Conservation (phyloP, 2,113 vertebrate genomes). For the Seriola dumerili region DNA sequence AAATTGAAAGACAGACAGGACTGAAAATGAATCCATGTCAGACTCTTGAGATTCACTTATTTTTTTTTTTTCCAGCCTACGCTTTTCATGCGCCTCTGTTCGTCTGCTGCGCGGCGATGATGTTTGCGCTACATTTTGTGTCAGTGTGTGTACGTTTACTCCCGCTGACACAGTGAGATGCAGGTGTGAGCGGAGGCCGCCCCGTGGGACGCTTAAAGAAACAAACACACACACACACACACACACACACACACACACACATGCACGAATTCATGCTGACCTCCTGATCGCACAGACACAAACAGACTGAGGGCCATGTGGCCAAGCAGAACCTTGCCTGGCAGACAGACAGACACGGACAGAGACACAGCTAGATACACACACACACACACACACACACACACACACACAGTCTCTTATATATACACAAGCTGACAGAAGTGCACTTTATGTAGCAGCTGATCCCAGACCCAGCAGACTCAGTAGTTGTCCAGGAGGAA, state of each 20-base stretch:
- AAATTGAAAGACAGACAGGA: conserved; percentile 39
- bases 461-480: conserved; percentile 27
- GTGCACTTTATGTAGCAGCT: conserved; percentile 20
- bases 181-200: conserved; percentile 41
- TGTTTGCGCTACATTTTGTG: conserved; percentile 19
- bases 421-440: conserved; percentile 38
- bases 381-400: conserved; percentile 1
- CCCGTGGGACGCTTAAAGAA: conserved; percentile 9
- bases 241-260: neutral
- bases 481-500: neutral
- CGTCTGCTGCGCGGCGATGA: neutral
- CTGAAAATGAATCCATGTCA: conserved; percentile 47
- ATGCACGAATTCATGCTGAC: neutral
- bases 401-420: conserved; percentile 28
- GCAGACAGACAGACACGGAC: conserved; percentile 43
- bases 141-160: conserved; percentile 29
- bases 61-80: neutral
- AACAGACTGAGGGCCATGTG: conserved; percentile 62
- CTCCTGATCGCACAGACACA: conserved; percentile 22
- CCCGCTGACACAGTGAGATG: conserved; percentile 32
- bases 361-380: too few relatives aligned
- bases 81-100: neutral
- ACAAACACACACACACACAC: neutral
- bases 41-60: conserved; percentile 26
- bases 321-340: conserved; percentile 33